Evolutionary conservation across 2,888 invertebrate genomes (phyloP).

Genomic region (Nesidiocoris tenuis): DNA sequence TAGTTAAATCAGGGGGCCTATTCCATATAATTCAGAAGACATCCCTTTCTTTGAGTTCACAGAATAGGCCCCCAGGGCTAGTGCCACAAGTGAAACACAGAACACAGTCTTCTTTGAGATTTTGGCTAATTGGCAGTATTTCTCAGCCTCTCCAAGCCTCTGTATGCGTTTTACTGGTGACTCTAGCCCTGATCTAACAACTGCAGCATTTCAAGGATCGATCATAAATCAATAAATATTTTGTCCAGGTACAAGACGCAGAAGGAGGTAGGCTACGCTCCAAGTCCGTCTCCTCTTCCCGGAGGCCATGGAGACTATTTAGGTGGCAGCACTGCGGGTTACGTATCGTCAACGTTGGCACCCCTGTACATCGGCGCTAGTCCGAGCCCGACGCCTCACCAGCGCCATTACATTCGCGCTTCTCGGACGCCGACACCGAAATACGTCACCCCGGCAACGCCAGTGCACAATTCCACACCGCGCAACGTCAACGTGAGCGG

Average conservation of each 20-base stretch:
- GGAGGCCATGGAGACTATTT: slow-evolving; percentile 7
- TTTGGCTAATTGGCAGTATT: no score
- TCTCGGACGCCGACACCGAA: slow-evolving; percentile 43
- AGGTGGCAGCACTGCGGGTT: slow-evolving; percentile 15
- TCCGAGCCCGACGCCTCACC: slow-evolving; percentile 34
- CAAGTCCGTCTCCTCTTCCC: neutral
- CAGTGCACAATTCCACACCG: slow-evolving; percentile 29
- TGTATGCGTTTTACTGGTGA: no score
- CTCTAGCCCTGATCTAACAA: no score
- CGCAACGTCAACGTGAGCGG: neutral
- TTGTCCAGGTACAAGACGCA: slow-evolving; percentile 49
- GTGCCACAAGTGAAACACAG: no score
- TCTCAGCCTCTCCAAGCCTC: no score
- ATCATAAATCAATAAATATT: no score
- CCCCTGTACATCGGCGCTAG: slow-evolving; percentile 25
- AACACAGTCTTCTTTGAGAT: no score
- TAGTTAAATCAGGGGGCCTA: no score
- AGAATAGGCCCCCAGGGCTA: no score
- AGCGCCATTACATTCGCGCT: slow-evolving; percentile 41
- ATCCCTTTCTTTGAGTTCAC: no score
- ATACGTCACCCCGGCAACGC: slow-evolving; percentile 42
- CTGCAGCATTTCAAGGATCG: no score
- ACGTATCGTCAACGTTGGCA: slow-evolving; percentile 29
- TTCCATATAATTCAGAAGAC: no score
- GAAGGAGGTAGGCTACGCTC: slow-evolving; percentile 46